These are phyloP conservation scores for Xanthorhoe designata DNA, from an alignment of 2,888 invertebrate genomes.

Conservation along the genomic window DNA sequence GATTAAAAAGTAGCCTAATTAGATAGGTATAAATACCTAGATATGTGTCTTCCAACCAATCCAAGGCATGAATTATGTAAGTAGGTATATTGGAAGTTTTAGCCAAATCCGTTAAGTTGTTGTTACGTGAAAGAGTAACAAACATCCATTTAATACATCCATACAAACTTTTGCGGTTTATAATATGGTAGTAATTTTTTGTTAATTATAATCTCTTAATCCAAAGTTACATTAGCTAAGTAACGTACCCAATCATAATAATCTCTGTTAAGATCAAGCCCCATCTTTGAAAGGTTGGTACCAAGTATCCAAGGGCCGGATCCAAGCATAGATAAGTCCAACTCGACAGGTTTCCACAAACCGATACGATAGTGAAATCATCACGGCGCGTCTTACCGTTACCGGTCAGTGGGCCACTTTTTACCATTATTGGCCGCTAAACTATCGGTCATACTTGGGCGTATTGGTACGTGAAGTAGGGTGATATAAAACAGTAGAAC, in stretches of 20 bases:
- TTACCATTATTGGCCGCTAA: constrained; percentile 71
- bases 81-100: too few relatives aligned
- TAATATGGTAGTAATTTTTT: too few relatives aligned
- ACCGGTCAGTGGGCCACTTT: constrained; percentile 79
- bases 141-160: too few relatives aligned
- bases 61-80: too few relatives aligned
- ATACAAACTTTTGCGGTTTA: too few relatives aligned
- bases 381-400: constrained; percentile 67
- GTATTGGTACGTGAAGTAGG: constrained; percentile 45
- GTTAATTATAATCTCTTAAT: too few relatives aligned
- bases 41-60: too few relatives aligned
- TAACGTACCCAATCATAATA: neutral
- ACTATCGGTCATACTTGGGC: constrained; percentile 61
- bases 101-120: too few relatives aligned
- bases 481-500: constrained; percentile 5
- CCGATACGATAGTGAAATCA: constrained; percentile 67
- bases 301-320: constrained; percentile 24
- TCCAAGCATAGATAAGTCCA: constrained; percentile 21
- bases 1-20: too few relatives aligned
- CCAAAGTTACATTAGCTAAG: too few relatives aligned
- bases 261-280: neutral
- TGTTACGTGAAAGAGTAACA: too few relatives aligned
- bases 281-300: neutral
- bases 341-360: constrained; percentile 34
- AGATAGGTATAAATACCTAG: too few relatives aligned